Percentiles rank a stretch among this genome's conserved stretches.
These are phyloP conservation scores for Anguilla anguilla DNA, from an alignment of 2,797 vertebrate genomes.

Conservation along the genomic window DNA sequence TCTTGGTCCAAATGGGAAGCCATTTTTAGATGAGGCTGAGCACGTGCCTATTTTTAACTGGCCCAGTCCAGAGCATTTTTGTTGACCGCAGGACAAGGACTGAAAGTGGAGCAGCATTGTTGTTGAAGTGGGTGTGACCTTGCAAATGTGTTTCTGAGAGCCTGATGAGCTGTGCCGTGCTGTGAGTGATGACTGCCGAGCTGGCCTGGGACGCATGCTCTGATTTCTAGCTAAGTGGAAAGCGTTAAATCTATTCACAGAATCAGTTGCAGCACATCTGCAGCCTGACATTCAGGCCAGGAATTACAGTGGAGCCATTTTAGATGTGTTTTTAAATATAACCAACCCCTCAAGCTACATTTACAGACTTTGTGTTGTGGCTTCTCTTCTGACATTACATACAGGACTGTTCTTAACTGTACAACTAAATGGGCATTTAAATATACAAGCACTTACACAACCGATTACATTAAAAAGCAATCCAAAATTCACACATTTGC, in stretches of 20 bases:
- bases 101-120: background rate
- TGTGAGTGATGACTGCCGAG: background rate
- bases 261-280: background rate
- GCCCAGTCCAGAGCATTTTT: background rate
- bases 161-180: background rate
- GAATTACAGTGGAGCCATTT: background rate
- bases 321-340: conserved; percentile 15
- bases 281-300: background rate
- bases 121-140: background rate
- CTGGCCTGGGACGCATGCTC: background rate
- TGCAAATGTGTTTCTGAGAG: background rate
- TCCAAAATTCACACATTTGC: background rate
- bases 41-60: conserved; percentile 1
- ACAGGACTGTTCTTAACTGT: background rate
- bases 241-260: conserved; percentile 5
- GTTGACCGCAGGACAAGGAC: background rate
- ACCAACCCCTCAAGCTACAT: background rate
- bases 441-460: background rate
- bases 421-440: background rate
- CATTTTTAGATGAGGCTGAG: background rate
- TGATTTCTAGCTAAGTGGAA: conserved; percentile 4
- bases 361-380: background rate
- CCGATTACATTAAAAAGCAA: background rate
- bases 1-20: background rate
- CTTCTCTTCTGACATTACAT: background rate